Evolutionary conservation across 2,888 invertebrate species (phyloP).

Genomic region (Zele albiditarsus): DNA sequence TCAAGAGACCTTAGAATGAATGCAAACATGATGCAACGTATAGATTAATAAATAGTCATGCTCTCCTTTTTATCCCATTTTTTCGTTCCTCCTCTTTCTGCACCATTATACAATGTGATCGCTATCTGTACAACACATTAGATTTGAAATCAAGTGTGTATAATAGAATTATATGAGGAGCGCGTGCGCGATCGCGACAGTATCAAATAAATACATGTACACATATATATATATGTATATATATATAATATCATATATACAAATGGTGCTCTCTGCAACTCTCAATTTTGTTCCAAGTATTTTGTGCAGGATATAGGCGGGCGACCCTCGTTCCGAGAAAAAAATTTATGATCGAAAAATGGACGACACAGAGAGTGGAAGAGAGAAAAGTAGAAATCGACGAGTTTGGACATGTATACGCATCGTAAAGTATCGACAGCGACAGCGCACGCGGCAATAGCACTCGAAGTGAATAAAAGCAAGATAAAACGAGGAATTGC

Average conservation of each 20-base stretch:
- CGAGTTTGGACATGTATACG: constrained; percentile 33
- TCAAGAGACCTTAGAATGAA: no score
- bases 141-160: constrained; percentile 30
- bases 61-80: background rate
- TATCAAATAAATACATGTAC: background rate
- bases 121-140: constrained; percentile 27
- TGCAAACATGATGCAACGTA: no score
- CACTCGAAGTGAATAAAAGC: background rate
- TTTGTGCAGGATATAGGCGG: background rate
- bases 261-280: background rate
- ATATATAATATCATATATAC: no score
- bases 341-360: constrained; percentile 35
- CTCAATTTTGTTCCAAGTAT: background rate
- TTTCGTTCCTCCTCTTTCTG: background rate
- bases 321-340: constrained; percentile 18
- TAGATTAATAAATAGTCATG: background rate
- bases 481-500: constrained; percentile 16
- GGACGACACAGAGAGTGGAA: background rate
- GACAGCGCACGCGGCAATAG: constrained; percentile 14
- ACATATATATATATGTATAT: background rate
- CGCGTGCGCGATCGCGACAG: background rate
- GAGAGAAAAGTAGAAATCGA: constrained; percentile 14
- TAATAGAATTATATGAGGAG: background rate
- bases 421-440: constrained; percentile 50
- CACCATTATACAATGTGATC: constrained; percentile 30